Percentiles rank a stretch among this genome's conserved stretches.
Conservation (phyloP, 2,113 vertebrate species). For the Antechinus stuartii region DNA sequence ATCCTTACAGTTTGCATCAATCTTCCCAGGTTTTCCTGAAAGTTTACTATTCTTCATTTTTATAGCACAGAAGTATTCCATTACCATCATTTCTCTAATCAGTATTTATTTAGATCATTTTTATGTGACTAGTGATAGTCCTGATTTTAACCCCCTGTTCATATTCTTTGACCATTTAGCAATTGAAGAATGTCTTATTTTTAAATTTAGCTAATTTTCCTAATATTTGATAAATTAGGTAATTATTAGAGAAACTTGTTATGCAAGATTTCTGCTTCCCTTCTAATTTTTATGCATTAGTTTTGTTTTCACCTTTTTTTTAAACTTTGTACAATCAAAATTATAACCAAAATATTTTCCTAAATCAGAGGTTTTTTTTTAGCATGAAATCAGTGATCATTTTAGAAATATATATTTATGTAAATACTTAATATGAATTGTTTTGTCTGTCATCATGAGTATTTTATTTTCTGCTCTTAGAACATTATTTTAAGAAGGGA, state of each 20-base stretch:
- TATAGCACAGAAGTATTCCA: not conserved
- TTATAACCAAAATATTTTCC: too few species aligned
- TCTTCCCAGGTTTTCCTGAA: not conserved
- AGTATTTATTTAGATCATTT: not conserved
- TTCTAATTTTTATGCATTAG: too few species aligned
- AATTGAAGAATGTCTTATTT: not conserved
- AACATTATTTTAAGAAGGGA: not conserved
- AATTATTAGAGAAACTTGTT: too few species aligned
- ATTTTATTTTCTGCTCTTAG: not conserved
- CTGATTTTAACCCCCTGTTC: not conserved
- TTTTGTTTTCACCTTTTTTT: too few species aligned
- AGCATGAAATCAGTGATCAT: not conserved
- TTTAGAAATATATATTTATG: too few species aligned
- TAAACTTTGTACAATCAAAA: too few species aligned
- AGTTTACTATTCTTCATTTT: not conserved
- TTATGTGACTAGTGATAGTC: not conserved
- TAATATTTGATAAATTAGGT: not conserved
- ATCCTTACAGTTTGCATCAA: not conserved
- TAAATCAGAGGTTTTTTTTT: too few species aligned
- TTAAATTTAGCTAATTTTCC: not conserved
- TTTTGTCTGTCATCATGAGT: not conserved
- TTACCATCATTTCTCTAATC: not conserved
- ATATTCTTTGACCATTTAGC: not conserved
- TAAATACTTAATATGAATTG: not conserved
- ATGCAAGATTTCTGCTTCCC: too few species aligned